Percentiles rank a stretch among this genome's conserved stretches.
phyloP scores from a whole-genome alignment of 2,113 vertebrate genomes.

The Mastomys coucha region DNA sequence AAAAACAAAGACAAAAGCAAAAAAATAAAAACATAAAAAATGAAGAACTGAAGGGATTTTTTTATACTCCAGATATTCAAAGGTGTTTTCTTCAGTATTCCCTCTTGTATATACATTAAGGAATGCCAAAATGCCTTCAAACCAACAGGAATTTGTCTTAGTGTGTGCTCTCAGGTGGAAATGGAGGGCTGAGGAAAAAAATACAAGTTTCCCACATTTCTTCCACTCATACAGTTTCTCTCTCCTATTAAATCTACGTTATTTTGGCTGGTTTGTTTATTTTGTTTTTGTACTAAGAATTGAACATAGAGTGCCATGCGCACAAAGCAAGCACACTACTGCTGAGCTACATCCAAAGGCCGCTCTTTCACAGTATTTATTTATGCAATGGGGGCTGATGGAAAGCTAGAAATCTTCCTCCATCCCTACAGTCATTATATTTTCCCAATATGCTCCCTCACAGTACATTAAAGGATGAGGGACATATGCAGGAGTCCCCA shows the following conservation, averaged over 20 bases:
- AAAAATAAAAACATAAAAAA: too few species aligned
- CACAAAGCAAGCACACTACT: neutral
- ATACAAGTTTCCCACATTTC: neutral
- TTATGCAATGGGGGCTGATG: neutral
- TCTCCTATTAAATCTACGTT: neutral
- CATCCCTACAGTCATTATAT: too few species aligned
- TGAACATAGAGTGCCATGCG: neutral
- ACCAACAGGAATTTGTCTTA: neutral
- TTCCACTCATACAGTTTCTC: neutral
- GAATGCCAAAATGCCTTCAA: neutral
- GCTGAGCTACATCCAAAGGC: neutral
- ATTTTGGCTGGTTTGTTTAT: neutral
- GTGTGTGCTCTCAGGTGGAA: neutral
- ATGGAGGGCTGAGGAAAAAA: neutral
- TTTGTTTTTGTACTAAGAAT: neutral
- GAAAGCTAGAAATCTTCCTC: too few species aligned
- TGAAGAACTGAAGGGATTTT: too few species aligned
- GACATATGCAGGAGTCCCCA: neutral
- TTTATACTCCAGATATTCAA: too few species aligned
- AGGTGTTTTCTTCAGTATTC: too few species aligned
- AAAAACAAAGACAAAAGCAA: too few species aligned
- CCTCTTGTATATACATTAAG: neutral
- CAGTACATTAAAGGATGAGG: neutral
- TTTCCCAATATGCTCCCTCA: neutral
- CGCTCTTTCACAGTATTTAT: too few species aligned